Conservation (phyloP, 2,888 invertebrate genomes). For the Calameuta filiformis region DNA sequence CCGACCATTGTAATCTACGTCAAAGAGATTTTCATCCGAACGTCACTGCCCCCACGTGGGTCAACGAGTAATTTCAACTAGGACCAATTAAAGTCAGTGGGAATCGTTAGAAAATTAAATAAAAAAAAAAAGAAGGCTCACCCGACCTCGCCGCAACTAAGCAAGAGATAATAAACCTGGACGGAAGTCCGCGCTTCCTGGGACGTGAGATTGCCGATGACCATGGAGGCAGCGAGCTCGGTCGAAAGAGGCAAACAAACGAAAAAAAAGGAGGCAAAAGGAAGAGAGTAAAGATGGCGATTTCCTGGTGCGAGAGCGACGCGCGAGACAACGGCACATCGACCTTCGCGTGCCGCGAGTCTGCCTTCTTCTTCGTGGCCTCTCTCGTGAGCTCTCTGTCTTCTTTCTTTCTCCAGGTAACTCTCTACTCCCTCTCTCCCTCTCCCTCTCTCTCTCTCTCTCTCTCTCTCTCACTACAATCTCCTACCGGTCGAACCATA, state of each 20-base stretch:
- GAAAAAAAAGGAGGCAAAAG: constrained; percentile 10
- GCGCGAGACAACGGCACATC: constrained; percentile 29
- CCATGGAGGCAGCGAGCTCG: constrained; percentile 10
- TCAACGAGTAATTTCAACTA: not conserved
- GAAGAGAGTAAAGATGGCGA: constrained; percentile 30
- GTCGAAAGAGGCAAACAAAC: constrained; percentile 22
- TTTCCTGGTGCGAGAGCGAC: constrained; percentile 34
- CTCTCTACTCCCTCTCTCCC: not conserved
- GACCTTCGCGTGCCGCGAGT: constrained; percentile 58
- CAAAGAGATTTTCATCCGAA: not conserved
- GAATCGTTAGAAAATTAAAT: not conserved
- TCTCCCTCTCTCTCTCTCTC: constrained; percentile 14
- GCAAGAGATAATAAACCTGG: not conserved
- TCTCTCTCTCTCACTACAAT: constrained; percentile 16
- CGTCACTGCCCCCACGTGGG: not conserved
- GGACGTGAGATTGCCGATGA: not conserved
- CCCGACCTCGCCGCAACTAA: not conserved
- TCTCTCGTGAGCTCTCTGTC: not conserved
- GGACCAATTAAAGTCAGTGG: not conserved
- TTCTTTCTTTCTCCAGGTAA: not conserved
- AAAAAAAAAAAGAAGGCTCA: not conserved
- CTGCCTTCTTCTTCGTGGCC: constrained; percentile 23
- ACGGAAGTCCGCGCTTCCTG: not conserved
- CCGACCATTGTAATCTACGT: not conserved
- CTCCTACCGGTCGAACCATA: constrained; percentile 18